Evolutionary conservation across 2,888 invertebrate genomes (phyloP).

Genomic region (Pyrrhia umbra): DNA sequence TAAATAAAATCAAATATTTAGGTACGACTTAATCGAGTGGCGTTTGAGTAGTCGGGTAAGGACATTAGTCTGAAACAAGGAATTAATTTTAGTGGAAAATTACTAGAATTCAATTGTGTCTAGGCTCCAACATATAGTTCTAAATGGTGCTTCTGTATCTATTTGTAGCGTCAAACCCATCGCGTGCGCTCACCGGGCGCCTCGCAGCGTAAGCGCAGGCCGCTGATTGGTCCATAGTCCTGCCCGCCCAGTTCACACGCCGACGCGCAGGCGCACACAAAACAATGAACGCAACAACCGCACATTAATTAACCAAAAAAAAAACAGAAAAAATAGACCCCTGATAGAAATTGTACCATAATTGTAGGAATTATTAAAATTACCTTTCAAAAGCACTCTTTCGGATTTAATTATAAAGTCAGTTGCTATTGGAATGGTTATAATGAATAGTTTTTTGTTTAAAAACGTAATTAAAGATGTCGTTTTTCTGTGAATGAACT

Average conservation of each 20-base stretch:
- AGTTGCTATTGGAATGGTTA: conserved; percentile 30
- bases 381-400: conserved; percentile 46
- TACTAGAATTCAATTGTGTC: too few relatives aligned
- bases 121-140: too few relatives aligned
- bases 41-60: too few relatives aligned
- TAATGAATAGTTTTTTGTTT: conserved; percentile 50
- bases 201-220: conserved; percentile 56
- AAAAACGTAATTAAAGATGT: conserved; percentile 57
- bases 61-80: too few relatives aligned
- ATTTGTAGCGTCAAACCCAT: conserved; percentile 6
- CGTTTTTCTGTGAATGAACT: conserved; percentile 48
- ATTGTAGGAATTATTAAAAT: conserved; percentile 56
- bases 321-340: conserved; percentile 20
- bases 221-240: conserved; percentile 72
- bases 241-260: conserved; percentile 73
- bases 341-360: conserved; percentile 49
- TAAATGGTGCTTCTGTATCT: conserved; percentile 41
- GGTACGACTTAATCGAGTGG: too few relatives aligned
- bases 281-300: conserved; percentile 68
- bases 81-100: too few relatives aligned
- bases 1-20: too few relatives aligned
- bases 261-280: conserved; percentile 67
- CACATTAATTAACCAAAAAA: conserved; percentile 50
- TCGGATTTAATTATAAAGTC: conserved; percentile 53
- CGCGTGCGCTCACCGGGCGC: conserved; percentile 56